phyloP scores from a whole-genome alignment of 2,888 invertebrate species.

The Cerastis rubricosa region DNA sequence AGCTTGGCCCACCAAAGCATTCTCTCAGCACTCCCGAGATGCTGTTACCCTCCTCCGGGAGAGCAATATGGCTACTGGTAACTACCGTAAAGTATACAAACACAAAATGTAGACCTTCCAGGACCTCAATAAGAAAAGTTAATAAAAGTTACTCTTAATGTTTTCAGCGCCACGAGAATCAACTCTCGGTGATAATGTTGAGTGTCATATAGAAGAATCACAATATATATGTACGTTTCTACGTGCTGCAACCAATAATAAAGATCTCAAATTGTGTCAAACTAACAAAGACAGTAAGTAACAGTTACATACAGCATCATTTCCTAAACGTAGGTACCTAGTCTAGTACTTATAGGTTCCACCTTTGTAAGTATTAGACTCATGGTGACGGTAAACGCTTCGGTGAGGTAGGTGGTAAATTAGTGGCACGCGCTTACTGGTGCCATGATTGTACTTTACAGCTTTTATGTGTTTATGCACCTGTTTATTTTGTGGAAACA shows the following conservation, averaged over 20 bases:
- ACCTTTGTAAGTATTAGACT: too few species aligned
- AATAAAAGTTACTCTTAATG: neutral
- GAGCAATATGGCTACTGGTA: neutral
- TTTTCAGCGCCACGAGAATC: neutral
- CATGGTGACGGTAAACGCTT: too few species aligned
- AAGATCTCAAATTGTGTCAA: neutral
- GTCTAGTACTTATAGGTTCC: neutral
- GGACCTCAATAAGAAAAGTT: neutral
- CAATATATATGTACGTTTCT: constrained; percentile 6
- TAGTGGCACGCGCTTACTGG: too few species aligned
- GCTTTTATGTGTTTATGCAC: too few species aligned
- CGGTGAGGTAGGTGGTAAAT: too few species aligned
- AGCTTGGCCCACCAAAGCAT: too few species aligned
- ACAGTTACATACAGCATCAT: neutral
- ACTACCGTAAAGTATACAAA: neutral
- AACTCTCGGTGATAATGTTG: too few species aligned
- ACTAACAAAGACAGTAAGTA: constrained; percentile 9
- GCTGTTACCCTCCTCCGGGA: neutral
- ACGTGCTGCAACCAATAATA: neutral
- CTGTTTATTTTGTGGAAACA: neutral
- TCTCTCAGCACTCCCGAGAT: neutral
- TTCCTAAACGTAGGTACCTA: too few species aligned
- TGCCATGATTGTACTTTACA: too few species aligned
- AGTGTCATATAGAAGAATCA: neutral
- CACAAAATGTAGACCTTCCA: neutral